Conservation (phyloP, 2,888 invertebrate genomes). For the Phragmatobia fuliginosa region DNA sequence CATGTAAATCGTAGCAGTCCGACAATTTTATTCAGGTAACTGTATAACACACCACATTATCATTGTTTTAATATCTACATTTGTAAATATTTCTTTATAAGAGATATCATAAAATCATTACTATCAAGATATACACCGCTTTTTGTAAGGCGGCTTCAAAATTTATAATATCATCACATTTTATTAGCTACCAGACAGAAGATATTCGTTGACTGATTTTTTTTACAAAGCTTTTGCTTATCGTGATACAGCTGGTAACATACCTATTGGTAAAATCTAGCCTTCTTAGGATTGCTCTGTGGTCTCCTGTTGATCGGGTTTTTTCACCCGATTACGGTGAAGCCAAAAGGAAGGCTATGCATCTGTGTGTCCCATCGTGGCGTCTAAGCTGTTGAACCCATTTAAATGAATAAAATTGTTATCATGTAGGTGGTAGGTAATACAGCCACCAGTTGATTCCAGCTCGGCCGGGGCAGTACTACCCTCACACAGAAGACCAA, state of each 20-base stretch:
- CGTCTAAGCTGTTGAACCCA: no score
- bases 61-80: neutral
- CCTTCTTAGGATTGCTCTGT: neutral
- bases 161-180: neutral
- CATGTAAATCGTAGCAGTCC: slow-evolving; percentile 83
- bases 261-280: neutral
- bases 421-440: no score
- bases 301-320: neutral
- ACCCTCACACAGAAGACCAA: no score
- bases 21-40: slow-evolving; percentile 84
- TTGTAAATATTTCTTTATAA: neutral
- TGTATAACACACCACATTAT: slow-evolving; percentile 20
- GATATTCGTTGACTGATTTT: neutral
- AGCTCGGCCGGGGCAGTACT: no score
- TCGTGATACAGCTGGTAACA: neutral
- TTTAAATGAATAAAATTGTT: no score
- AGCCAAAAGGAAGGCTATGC: no score
- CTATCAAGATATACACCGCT: neutral
- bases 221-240: neutral
- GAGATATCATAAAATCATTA: neutral
- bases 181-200: neutral
- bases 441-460: no score
- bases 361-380: no score
- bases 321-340: no score
- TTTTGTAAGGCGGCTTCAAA: neutral